These are phyloP conservation scores for Bubo blakistoni DNA, from an alignment of 2,113 vertebrate species.

Conservation along the genomic window DNA sequence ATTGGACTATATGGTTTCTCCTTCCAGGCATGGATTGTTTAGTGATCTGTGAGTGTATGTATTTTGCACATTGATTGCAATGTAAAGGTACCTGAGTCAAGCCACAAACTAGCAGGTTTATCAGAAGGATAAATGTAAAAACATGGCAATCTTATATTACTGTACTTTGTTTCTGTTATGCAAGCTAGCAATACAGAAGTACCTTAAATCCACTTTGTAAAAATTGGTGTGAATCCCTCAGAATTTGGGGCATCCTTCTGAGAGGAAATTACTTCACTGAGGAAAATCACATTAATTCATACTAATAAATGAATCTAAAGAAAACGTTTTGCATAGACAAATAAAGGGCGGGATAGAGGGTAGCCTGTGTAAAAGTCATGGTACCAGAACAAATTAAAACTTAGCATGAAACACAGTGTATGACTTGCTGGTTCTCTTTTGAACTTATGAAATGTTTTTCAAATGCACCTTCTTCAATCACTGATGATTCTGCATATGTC, in stretches of 20 bases:
- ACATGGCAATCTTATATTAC: not conserved
- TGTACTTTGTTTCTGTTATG: not conserved
- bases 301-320: not conserved
- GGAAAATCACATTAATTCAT: not conserved
- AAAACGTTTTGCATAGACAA: not conserved
- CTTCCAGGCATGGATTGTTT: not conserved
- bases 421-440: not conserved
- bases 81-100: not conserved
- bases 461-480: not conserved
- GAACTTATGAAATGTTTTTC: not conserved
- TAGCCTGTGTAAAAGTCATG: not conserved
- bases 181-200: not conserved
- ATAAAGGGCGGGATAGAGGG: not conserved
- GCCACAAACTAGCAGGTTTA: not conserved
- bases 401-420: not conserved
- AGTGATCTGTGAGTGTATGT: not conserved
- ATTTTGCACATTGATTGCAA: not conserved
- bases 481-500: not conserved
- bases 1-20: not conserved
- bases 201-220: not conserved
- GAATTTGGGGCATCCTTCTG: not conserved
- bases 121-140: not conserved
- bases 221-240: not conserved
- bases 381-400: not conserved
- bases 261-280: not conserved